Evolutionary conservation across 2,113 vertebrate species (phyloP), one percentile per base, ranked within the genome.

Genomic region (Elaphurus davidianus): DNA sequence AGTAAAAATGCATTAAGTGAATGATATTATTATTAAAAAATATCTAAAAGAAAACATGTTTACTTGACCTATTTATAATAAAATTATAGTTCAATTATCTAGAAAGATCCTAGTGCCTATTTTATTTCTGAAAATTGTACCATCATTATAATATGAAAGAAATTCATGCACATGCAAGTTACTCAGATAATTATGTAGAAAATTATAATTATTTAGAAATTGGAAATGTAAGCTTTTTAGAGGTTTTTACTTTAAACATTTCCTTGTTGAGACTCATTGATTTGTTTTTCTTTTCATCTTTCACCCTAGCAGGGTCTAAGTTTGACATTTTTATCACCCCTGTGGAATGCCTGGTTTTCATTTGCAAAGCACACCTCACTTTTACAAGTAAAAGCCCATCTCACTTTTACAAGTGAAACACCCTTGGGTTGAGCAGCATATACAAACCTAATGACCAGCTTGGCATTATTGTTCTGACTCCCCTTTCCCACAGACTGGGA

Each of bases 311-410:
- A 95, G 59, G 59, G 57, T 92, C 67, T 28, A 60, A 54, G 21
- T 84, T 50, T 97, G 96, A 97, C 97, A 94, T 83, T 97, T 98
- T 97, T 98, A 97, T 91, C 94, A 95, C 90, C 81, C 23, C 43
- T 40, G 0, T 83, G 85, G 59, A 97, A 97, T 91, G 94, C 57
- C 93, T 97, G 94, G 90, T 88, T 97, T 98, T 94, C 90, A 81
- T 95, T 97, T 96, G 62, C 96, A 60, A 96, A 96, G 40, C 88
- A 93, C 84, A 91, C 85, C 59, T 98, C 82, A 94, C 40, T 95
- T 96, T 98, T 96, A 97, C 95, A 83, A 97, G 71, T 50, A 64
- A 95, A 88, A 76, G 55, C 81, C 50, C 50, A 71, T 97, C 97
- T 93, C 82, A 96, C 55, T 98, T 97, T 96, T 89, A 98, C 94